These are phyloP conservation scores for Xanthorhoe spadicearia DNA, from an alignment of 2,888 invertebrate genomes.

Conservation along the genomic window DNA sequence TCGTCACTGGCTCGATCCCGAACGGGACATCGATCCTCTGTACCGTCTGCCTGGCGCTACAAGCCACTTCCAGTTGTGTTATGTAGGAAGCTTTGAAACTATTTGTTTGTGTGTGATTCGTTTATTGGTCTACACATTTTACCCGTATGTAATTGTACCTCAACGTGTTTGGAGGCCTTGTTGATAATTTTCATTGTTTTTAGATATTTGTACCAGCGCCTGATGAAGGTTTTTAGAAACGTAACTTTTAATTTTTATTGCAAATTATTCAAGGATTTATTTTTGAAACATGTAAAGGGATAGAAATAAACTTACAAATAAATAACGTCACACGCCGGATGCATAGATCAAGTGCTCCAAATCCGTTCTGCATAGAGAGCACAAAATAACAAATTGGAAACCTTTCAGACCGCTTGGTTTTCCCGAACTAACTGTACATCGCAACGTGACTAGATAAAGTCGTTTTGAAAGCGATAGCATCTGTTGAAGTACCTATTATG, in stretches of 20 bases:
- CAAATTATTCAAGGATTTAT: not conserved
- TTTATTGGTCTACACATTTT: slow-evolving; percentile 18
- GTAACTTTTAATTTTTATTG: too few species aligned
- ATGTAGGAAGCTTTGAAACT: slow-evolving; percentile 48
- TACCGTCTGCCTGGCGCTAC: slow-evolving; percentile 65
- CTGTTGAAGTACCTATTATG: slow-evolving; percentile 55
- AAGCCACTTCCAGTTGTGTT: slow-evolving; percentile 52
- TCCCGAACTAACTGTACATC: slow-evolving; percentile 62
- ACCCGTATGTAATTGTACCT: not conserved
- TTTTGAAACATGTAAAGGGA: not conserved
- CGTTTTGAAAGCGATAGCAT: slow-evolving; percentile 61
- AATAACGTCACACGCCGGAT: slow-evolving; percentile 14
- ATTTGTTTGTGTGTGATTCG: slow-evolving; percentile 32
- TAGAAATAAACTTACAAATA: not conserved
- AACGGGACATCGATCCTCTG: slow-evolving; percentile 70
- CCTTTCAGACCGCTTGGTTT: slow-evolving; percentile 55
- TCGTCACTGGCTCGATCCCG: slow-evolving; percentile 62
- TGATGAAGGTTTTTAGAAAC: not conserved
- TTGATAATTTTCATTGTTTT: too few species aligned
- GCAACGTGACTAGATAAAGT: slow-evolving; percentile 66
- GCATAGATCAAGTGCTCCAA: slow-evolving; percentile 27
- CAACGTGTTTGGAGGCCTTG: too few species aligned
- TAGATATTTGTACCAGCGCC: too few species aligned
- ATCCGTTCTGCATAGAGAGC: slow-evolving; percentile 45
- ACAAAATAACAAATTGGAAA: slow-evolving; percentile 54